Evolutionary conservation across 2,113 vertebrate genomes (phyloP).

Genomic region (Calypte anna): DNA sequence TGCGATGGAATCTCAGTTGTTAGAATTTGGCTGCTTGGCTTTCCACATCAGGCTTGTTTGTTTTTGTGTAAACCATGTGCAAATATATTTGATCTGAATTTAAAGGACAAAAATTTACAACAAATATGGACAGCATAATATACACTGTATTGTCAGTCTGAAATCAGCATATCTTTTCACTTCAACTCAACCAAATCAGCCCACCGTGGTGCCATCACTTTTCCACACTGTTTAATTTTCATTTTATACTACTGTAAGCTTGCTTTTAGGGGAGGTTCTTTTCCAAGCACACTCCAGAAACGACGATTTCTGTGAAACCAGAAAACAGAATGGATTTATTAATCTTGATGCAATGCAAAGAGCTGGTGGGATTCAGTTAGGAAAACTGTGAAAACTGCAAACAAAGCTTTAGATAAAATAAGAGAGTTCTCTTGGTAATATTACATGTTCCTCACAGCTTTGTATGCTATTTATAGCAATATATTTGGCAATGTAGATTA

Average conservation of each 20-base stretch:
- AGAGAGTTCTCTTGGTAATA: background rate
- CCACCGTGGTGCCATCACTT: rapidly evolving
- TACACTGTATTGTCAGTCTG: background rate
- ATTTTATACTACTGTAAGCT: background rate
- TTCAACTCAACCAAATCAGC: background rate
- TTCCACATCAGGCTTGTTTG: background rate
- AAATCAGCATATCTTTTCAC: background rate
- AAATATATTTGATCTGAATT: background rate
- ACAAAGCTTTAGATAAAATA: background rate
- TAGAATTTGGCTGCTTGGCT: conserved; percentile 22
- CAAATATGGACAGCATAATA: background rate
- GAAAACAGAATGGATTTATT: background rate
- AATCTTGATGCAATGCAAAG: background rate
- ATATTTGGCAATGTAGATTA: background rate
- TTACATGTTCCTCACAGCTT: background rate
- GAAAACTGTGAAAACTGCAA: background rate
- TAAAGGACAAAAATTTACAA: background rate
- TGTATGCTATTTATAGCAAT: background rate
- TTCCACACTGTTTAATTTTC: background rate
- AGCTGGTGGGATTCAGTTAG: background rate
- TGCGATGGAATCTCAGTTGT: background rate
- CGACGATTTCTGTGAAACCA: background rate
- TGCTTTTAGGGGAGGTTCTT: background rate
- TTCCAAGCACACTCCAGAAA: background rate
- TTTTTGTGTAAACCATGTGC: background rate